A percentile compares a stretch with the other conserved stretches of the same genome.
Evolutionary conservation across 2,888 invertebrate genomes (phyloP).

Genomic region (Euplagia quadripunctaria): DNA sequence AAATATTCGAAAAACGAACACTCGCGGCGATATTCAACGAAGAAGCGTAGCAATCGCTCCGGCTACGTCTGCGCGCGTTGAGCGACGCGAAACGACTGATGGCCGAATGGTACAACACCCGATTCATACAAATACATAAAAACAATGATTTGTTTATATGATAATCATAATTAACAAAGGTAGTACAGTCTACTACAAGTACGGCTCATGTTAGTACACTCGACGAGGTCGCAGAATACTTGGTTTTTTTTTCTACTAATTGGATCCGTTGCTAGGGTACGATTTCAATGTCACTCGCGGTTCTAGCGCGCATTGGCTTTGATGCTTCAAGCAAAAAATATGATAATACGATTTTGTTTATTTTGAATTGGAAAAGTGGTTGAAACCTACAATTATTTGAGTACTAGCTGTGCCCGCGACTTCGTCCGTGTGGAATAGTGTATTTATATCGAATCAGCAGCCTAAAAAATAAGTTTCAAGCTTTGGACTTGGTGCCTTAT

Average conservation of each 20-base stretch:
- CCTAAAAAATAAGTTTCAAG: too few species aligned
- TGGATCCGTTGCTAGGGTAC: slow-evolving; percentile 24
- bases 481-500: too few species aligned
- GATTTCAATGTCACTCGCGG: slow-evolving; percentile 41
- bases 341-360: neutral
- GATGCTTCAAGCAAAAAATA: neutral
- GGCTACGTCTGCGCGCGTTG: slow-evolving; percentile 68
- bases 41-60: slow-evolving; percentile 30
- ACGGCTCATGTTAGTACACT: slow-evolving; percentile 20
- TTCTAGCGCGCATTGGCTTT: neutral
- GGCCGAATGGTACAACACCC: slow-evolving; percentile 24
- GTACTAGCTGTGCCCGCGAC: too few species aligned
- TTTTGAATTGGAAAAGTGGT: neutral
- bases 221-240: slow-evolving; percentile 35
- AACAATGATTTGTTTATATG: slow-evolving; percentile 55
- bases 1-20: slow-evolving; percentile 67
- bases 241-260: slow-evolving; percentile 28
- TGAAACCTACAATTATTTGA: too few species aligned
- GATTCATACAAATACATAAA: slow-evolving; percentile 34
- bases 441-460: too few species aligned
- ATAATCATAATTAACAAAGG: slow-evolving; percentile 52
- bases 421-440: too few species aligned
- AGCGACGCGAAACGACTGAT: slow-evolving; percentile 73
- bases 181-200: slow-evolving; percentile 22
- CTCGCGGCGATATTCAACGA: slow-evolving; percentile 67